Evolutionary conservation across 1,140 invertebrate species (phyloP), one percentile per base, ranked within the genome.

Genomic region (Saccostrea glomerata): DNA sequence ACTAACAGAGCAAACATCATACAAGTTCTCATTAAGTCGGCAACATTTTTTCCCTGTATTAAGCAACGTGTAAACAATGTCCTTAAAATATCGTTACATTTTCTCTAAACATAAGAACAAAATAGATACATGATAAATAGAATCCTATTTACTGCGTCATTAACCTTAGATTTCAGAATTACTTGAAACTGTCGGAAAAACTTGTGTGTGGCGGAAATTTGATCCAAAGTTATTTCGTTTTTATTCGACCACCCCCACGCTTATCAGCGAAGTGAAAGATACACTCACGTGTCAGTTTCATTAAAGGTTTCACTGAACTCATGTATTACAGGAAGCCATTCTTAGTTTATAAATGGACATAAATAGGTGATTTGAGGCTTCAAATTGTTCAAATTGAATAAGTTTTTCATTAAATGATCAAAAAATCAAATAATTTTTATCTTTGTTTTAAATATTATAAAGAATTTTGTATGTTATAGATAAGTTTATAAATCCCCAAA

Each of bases 141-240:
- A 77, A 77, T 13, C 36, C 70, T 77, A 77, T 77, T 77, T 40
- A 77, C 70, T 77, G 25, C 23, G 25, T 36, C 23, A 77, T 77
- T 77, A 77, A 77, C 70, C 70, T 77, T 36, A 25, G 25, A 77
- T 30, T 66, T 77, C 70, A 77, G 15, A 77, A 36, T 15, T 11
- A 25, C 70, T 77, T 36, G 25, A 77, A 63, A 25, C 30, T 77
- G 70, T 25, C 30, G 25, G 70, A 30, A 77, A 77, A 36, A 36
- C 70, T 77, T 77, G 70, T 77, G 70, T 77, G 70, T 77, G 70
- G 70, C 70, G 70, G 70, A 77, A 77, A 77, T 30, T 13, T 36
- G 70, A 77, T 77, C 23, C 70, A 15, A 77, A 9, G 13, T 15
- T 17, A 36, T 77, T 30, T 25, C 5, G 25, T 77, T 77, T 30